These are phyloP conservation scores for Tarsius wallacei DNA, from an alignment of 2,797 vertebrate genomes.

Conservation along the genomic window DNA sequence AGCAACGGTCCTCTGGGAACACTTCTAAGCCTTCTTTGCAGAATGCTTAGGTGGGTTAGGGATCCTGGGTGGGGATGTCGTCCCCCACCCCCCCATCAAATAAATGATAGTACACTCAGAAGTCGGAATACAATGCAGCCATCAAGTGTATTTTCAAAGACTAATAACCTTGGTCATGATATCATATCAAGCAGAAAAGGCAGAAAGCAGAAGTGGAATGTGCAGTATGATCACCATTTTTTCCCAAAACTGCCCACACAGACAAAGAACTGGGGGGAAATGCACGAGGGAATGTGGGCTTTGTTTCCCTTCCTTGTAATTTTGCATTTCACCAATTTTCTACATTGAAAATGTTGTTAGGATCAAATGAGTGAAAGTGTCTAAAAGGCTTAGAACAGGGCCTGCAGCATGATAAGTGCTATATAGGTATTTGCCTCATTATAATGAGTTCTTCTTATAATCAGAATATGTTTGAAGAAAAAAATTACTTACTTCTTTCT, in stretches of 20 bases:
- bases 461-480: not conserved
- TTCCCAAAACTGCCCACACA: not conserved
- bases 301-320: not conserved
- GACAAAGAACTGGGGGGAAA: not conserved
- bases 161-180: not conserved
- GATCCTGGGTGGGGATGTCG: not conserved
- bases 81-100: no score
- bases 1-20: not conserved
- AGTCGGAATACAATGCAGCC: no score
- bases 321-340: not conserved
- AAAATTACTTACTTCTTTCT: not conserved
- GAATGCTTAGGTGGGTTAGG: not conserved
- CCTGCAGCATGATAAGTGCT: accelerated
- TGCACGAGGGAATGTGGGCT: accelerated
- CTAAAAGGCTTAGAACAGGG: not conserved
- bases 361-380: not conserved
- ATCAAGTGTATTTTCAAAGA: not conserved
- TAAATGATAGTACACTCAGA: not conserved
- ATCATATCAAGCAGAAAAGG: not conserved
- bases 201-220: accelerated
- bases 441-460: not conserved
- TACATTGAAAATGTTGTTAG: not conserved
- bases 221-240: accelerated
- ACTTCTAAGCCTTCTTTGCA: not conserved
- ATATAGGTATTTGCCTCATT: not conserved